These are phyloP conservation scores for Ridgeia piscesae DNA, from an alignment of 1,140 invertebrate species.

Conservation along the genomic window DNA sequence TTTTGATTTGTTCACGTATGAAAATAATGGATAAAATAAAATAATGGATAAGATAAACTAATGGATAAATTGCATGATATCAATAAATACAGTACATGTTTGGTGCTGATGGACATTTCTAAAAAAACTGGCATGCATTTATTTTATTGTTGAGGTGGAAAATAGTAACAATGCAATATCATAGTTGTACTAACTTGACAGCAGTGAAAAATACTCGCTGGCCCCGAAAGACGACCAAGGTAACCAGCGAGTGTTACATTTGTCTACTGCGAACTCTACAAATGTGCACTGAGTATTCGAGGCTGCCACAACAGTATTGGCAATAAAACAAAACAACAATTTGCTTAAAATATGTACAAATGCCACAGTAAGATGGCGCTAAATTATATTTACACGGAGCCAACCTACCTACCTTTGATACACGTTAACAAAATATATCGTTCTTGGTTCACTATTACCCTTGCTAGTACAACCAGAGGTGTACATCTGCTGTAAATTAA, in stretches of 20 bases:
- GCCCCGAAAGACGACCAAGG: background rate
- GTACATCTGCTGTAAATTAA: background rate
- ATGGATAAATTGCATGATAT: background rate
- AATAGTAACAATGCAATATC: background rate
- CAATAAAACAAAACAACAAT: background rate
- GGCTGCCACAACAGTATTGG: background rate
- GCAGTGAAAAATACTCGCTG: background rate
- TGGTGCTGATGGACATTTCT: background rate
- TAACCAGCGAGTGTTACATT: background rate
- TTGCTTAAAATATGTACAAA: constrained; percentile 6
- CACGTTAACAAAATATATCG: background rate
- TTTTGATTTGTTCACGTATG: background rate
- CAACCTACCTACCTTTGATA: background rate
- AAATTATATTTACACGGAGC: background rate
- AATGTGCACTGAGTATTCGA: background rate
- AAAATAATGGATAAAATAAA: background rate
- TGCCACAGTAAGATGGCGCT: background rate
- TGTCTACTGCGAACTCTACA: background rate
- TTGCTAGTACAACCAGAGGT: background rate
- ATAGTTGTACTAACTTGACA: background rate
- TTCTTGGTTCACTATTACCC: background rate
- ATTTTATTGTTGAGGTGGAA: background rate
- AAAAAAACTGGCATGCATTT: background rate
- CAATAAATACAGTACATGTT: background rate
- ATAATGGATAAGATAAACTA: background rate